Percentiles rank a stretch among this genome's conserved stretches.
Conservation (phyloP, 2,113 vertebrate species). For the Chelonoidis abingdonii region DNA sequence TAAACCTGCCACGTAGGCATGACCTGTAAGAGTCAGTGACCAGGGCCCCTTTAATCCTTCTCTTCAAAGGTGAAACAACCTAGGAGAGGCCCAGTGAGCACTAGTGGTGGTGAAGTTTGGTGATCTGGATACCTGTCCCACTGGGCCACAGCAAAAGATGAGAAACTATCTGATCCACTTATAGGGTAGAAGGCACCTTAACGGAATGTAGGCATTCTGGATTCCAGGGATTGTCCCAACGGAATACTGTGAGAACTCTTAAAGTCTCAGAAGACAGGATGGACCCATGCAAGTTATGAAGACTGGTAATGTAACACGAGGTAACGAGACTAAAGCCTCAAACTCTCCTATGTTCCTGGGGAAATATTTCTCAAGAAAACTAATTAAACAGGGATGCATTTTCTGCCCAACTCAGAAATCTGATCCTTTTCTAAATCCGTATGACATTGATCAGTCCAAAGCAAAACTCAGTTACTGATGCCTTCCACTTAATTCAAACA, state of each 20-base stretch:
- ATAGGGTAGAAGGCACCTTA: neutral
- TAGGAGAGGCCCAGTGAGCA: neutral
- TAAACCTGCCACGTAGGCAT: neutral
- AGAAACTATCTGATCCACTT: neutral
- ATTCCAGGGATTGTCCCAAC: neutral
- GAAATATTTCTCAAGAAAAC: neutral
- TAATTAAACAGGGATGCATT: neutral
- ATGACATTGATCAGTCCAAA: neutral
- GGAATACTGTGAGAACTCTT: neutral
- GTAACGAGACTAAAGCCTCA: neutral
- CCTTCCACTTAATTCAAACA: neutral
- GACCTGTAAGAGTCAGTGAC: neutral
- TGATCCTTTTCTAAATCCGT: neutral
- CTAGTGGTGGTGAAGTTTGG: accelerated
- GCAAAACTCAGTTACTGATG: accelerated
- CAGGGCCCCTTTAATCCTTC: neutral
- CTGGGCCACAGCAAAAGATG: accelerated
- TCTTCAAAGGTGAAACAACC: neutral
- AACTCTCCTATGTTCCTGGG: neutral
- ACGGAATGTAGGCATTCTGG: neutral
- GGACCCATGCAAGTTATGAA: neutral
- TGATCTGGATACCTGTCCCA: accelerated
- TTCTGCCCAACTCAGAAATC: neutral
- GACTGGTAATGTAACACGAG: neutral
- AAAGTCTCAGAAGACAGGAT: neutral